These are phyloP conservation scores for Colletes gigas DNA, from an alignment of 1,140 invertebrate species.

Conservation along the genomic window DNA sequence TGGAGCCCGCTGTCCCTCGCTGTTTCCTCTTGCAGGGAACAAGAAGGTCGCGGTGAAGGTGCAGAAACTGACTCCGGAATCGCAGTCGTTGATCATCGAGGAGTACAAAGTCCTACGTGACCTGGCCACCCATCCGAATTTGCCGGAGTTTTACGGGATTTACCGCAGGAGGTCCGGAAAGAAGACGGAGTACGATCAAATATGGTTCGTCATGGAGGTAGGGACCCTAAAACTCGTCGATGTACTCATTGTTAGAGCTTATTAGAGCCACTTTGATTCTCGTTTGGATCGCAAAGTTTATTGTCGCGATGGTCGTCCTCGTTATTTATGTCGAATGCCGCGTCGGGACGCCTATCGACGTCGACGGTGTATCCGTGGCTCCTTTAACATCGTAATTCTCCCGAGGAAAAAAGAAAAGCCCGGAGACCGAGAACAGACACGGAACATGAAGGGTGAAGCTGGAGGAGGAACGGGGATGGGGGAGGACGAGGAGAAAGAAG, in stretches of 20 bases:
- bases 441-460: conserved; percentile 37
- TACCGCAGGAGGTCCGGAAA: conserved; percentile 85
- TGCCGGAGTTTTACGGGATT: conserved; percentile 92
- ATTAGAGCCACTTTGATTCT: too few relatives aligned
- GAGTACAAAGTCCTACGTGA: conserved; percentile 92
- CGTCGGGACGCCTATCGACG: conserved; percentile 11
- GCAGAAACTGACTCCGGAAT: conserved; percentile 86
- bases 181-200: conserved; percentile 84
- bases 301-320: background rate
- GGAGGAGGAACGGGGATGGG: background rate
- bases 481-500: background rate
- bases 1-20: background rate
- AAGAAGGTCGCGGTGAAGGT: conserved; percentile 92
- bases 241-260: too few relatives aligned
- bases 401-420: conserved; percentile 10
- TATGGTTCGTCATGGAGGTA: conserved; percentile 96
- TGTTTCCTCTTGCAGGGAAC: conserved; percentile 72
- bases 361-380: conserved; percentile 12
- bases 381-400: conserved; percentile 56
- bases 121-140: conserved; percentile 88
- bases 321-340: conserved; percentile 28
- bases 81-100: conserved; percentile 87
- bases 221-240: conserved; percentile 56
- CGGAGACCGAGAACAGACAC: conserved; percentile 20
- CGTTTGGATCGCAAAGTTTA: too few relatives aligned